Conservation (phyloP, 1,140 invertebrate species). For the Drosophila serrata region DNA sequence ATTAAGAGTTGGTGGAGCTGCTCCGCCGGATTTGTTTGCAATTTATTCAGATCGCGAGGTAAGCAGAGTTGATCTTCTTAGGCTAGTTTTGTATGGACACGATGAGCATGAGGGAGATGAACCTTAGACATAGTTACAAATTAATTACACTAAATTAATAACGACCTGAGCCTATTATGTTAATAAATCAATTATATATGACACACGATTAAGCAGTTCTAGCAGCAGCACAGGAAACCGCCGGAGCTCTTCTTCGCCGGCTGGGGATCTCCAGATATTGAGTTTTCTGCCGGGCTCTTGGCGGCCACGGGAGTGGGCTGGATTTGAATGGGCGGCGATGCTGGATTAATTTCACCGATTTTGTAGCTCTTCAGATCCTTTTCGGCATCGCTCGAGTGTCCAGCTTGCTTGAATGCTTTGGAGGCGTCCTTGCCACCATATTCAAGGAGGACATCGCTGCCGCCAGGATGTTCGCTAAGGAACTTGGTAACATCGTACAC, state of each 20-base stretch:
- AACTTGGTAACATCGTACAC: constrained; percentile 90
- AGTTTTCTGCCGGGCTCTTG: neutral
- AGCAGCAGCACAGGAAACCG: constrained; percentile 46
- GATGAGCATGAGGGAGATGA: constrained; percentile 29
- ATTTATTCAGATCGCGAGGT: constrained; percentile 60
- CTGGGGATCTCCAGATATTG: constrained; percentile 3
- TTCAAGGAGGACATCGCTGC: constrained; percentile 87
- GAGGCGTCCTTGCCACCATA: constrained; percentile 89
- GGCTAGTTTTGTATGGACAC: constrained; percentile 41
- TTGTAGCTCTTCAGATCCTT: constrained; percentile 87
- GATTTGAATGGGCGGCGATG: constrained; percentile 41
- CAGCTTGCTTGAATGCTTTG: constrained; percentile 88
- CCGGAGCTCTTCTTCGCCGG: constrained; percentile 39
- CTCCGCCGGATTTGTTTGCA: constrained; percentile 30
- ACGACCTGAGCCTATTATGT: constrained; percentile 49
- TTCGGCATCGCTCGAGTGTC: constrained; percentile 88
- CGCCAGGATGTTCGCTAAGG: constrained; percentile 89
- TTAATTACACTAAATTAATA: constrained; percentile 42
- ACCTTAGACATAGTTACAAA: constrained; percentile 37
- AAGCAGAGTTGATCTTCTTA: constrained; percentile 75
- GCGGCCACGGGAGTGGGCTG: constrained; percentile 31
- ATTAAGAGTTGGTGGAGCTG: constrained; percentile 23
- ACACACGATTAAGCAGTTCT: neutral
- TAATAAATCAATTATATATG: constrained; percentile 55
- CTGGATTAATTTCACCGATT: constrained; percentile 86